A percentile compares a stretch with the other conserved stretches of the same genome.
These are phyloP conservation scores for Sympetrum striolatum DNA, from an alignment of 2,888 invertebrate genomes.

Conservation along the genomic window DNA sequence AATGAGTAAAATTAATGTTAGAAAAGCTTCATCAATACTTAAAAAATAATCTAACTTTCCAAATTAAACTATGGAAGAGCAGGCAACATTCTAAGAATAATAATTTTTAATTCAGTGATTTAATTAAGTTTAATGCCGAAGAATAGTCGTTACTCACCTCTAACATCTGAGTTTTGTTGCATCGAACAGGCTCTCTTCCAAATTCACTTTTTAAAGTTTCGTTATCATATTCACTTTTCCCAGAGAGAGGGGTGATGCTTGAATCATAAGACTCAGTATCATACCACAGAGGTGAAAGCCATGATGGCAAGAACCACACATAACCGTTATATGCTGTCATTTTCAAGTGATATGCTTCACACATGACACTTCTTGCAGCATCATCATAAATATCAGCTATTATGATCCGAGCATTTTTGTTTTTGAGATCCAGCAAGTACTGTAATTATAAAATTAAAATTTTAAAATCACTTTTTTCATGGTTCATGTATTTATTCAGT, in stretches of 20 bases:
- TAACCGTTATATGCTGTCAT: conserved; percentile 76
- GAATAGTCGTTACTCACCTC: conserved; percentile 52
- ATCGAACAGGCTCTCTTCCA: conserved; percentile 63
- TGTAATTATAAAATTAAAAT: conserved; percentile 53
- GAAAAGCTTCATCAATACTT: no score
- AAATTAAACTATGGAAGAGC: no score
- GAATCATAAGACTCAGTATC: conserved; percentile 64
- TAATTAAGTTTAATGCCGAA: background rate
- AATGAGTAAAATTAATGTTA: no score
- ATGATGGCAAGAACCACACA: conserved; percentile 85
- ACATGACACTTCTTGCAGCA: conserved; percentile 78
- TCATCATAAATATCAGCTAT: conserved; percentile 80
- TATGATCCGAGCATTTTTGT: conserved; percentile 74
- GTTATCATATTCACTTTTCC: background rate
- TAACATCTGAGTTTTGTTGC: conserved; percentile 69
- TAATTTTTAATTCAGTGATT: no score
- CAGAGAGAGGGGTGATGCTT: background rate
- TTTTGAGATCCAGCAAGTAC: conserved; percentile 71
- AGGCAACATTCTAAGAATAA: no score
- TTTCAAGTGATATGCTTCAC: conserved; percentile 75
- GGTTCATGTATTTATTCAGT: no score
- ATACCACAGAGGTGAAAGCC: conserved; percentile 71
- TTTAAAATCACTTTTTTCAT: no score
- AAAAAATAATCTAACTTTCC: no score
- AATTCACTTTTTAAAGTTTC: conserved; percentile 46